These are phyloP conservation scores for Crocodylus rhombifer DNA, from an alignment of 2,797 vertebrate genomes.

Conservation along the genomic window DNA sequence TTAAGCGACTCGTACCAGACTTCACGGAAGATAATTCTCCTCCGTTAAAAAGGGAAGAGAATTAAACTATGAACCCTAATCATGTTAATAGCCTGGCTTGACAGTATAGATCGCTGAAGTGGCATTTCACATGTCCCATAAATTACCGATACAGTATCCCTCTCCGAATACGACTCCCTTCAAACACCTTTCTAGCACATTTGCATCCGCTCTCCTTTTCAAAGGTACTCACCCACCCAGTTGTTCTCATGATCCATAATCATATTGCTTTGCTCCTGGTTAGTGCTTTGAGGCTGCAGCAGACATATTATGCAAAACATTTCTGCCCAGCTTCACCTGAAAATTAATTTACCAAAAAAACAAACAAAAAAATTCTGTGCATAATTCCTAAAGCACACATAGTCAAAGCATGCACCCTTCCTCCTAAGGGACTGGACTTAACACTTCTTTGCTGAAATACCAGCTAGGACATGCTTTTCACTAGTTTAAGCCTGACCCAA, in stretches of 20 bases:
- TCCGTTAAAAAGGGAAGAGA: constrained; percentile 34
- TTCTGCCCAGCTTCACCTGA: constrained; percentile 59
- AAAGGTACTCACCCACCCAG: constrained; percentile 8
- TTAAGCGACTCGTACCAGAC: background rate
- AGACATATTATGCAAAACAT: constrained; percentile 34
- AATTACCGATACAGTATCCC: constrained; percentile 41
- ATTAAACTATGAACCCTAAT: constrained; percentile 64
- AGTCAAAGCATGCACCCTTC: constrained; percentile 58
- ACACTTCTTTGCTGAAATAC: constrained; percentile 61
- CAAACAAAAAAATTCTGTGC: constrained; percentile 48
- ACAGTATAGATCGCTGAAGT: constrained; percentile 48
- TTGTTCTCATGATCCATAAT: constrained; percentile 63
- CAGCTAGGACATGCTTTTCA: constrained; percentile 71
- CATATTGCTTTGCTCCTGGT: constrained; percentile 60
- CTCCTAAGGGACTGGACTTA: constrained; percentile 57
- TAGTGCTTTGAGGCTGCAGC: constrained; percentile 63
- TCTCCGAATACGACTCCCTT: constrained; percentile 23
- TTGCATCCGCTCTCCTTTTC: constrained; percentile 32
- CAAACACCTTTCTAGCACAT: constrained; percentile 51
- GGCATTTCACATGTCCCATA: background rate
- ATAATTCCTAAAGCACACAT: constrained; percentile 72
- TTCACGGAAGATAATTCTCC: constrained; percentile 29
- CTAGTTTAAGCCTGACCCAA: constrained; percentile 48
- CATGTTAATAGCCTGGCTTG: constrained; percentile 10
- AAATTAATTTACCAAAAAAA: constrained; percentile 46